Evolutionary conservation across 2,797 vertebrate genomes (phyloP), one percentile per base, ranked within the genome.

Genomic region (Mus caroli): DNA sequence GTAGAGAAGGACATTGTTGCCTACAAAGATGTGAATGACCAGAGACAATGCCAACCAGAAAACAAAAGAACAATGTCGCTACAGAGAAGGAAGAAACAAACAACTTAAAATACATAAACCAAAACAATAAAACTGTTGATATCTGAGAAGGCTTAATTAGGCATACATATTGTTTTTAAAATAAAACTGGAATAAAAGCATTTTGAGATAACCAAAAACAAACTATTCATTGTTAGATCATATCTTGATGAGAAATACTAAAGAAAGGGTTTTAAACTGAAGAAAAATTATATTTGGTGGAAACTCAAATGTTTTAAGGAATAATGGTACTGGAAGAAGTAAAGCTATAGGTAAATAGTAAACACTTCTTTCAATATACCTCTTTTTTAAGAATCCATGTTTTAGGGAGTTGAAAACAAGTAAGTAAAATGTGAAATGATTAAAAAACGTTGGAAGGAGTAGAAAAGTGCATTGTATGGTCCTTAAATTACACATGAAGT

Each of bases 401-500:
- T 83, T 37, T 86, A 56, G 2, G 11, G 50, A 6, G 14, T 77
- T 76, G 64, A 86, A 94, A 78, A 64, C 6, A 87, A 90, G 78
- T 20, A 56, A 89, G 7, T 86, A 89, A 90, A 92, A 87, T 62
- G 8, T 94, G 17, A 69, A 43, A 73, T 24, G 88, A 43, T 24
- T 12, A 67, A 93, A 13, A 37, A 52, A 67, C n/a, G 1, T 43
- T 37, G 69, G 24, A 86, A 14, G 20, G 71, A 91, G 52, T 78
- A 15, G 58, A 80, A 90, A 95, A 78, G 24, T 92, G 56, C 9
- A 85, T 52, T 90, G 14, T 34, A 24, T 82, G 46, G 52, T 82
- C 84, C 80, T 88, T 85, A 85, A 97, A 73, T 94, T 67, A 92
- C 80, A 85, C 56, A 85, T 26, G 14, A 93, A 58, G 40, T 58